A percentile compares a stretch with the other conserved stretches of the same genome.
phyloP scores from a whole-genome alignment of 2,113 vertebrate genomes.

The Machaerirhynchus nigripectus region DNA sequence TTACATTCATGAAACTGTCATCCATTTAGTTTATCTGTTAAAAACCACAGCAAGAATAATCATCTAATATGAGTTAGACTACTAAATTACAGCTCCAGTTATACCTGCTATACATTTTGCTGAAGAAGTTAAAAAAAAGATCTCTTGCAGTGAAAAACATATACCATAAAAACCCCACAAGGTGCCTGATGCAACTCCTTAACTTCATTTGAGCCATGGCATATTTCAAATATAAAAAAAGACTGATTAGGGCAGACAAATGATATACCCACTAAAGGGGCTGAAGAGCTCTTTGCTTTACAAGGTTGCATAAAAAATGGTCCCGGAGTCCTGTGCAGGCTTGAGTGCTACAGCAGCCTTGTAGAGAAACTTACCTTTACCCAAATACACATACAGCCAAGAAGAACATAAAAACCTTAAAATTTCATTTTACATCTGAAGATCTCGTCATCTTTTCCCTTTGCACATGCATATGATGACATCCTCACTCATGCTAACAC shows the following conservation, averaged over 20 bases:
- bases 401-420: not conserved
- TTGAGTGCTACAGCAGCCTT: accelerated
- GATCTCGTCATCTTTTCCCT: accelerated
- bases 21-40: not conserved
- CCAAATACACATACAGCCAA: not conserved
- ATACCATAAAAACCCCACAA: not conserved
- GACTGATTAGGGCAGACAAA: not conserved
- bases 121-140: not conserved
- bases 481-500: no score
- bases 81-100: not conserved
- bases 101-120: not conserved
- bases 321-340: accelerated
- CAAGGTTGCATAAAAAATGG: not conserved
- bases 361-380: not conserved
- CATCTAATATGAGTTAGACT: not conserved
- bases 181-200: not conserved
- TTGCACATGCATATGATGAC: not conserved
- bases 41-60: not conserved
- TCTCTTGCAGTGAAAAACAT: not conserved
- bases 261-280: not conserved
- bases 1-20: not conserved
- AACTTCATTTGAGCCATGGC: not conserved
- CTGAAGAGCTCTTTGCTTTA: not conserved
- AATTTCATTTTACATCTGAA: not conserved
- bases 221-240: not conserved